Conservation (phyloP, 2,888 invertebrate species). For the Lycocerus yunnanus region DNA sequence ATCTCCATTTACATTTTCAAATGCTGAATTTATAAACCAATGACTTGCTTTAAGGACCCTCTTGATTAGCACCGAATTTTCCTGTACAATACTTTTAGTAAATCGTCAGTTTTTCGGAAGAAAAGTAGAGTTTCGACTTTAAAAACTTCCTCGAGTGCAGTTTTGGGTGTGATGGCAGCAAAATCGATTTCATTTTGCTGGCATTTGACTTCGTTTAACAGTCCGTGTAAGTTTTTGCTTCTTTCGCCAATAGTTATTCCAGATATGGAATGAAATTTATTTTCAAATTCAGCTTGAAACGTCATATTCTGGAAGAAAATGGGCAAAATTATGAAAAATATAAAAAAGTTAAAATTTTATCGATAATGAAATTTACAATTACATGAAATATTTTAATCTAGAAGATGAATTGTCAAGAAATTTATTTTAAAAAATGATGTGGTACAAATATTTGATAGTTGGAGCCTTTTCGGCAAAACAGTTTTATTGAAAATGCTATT, state of each 20-base stretch:
- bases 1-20: conserved; percentile 12
- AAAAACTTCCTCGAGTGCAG: conserved; percentile 15
- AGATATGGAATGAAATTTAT: conserved; percentile 5
- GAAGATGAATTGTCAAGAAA: no score
- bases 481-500: no score
- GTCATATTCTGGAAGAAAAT: not conserved
- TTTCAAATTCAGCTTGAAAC: not conserved
- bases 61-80: conserved; percentile 14
- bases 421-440: no score
- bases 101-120: conserved; percentile 12
- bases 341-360: no score
- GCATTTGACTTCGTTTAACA: not conserved
- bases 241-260: conserved; percentile 8
- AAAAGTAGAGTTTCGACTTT: conserved; percentile 19
- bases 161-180: conserved; percentile 7
- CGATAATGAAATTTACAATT: no score
- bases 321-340: no score
- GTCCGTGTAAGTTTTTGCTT: conserved; percentile 11
- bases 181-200: conserved; percentile 9
- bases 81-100: conserved; percentile 21
- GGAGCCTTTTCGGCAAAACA: no score
- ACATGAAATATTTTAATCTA: no score
- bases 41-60: conserved; percentile 16
- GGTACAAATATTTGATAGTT: no score
- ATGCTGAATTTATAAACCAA: conserved; percentile 27